Percentiles rank a stretch among this genome's conserved stretches.
Evolutionary conservation across 1,140 invertebrate species (phyloP).

Genomic region (Tetraneura akinire): DNA sequence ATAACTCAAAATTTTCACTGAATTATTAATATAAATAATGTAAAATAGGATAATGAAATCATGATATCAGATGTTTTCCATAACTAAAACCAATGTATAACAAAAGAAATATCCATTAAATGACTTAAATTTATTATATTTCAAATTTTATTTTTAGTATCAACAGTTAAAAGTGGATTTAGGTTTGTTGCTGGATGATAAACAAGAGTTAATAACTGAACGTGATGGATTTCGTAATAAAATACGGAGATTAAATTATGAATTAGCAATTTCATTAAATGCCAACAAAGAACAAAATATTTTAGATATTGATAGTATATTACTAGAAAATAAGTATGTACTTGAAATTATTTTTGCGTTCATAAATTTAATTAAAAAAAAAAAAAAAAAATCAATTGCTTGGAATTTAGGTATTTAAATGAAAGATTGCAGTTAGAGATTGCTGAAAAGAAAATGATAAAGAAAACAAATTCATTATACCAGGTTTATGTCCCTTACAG

Average conservation of each 20-base stretch:
- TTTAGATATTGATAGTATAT: conserved; percentile 74
- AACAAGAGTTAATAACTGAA: conserved; percentile 79
- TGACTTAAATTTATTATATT: too few relatives aligned
- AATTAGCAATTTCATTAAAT: conserved; percentile 74
- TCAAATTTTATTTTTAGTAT: conserved; percentile 56
- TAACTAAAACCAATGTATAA: too few relatives aligned
- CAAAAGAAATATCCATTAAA: too few relatives aligned
- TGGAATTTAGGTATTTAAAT: conserved; percentile 68
- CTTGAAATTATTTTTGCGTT: background rate
- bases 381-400: conserved; percentile 47
- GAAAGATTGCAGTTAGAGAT: conserved; percentile 77
- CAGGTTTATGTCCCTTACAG: conserved; percentile 62
- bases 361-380: conserved; percentile 30
- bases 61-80: too few relatives aligned
- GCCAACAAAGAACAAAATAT: conserved; percentile 65
- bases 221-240: conserved; percentile 84
- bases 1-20: too few relatives aligned
- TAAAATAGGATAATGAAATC: too few relatives aligned
- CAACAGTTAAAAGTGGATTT: conserved; percentile 73
- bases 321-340: conserved; percentile 74
- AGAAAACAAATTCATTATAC: conserved; percentile 71
- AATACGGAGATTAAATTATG: conserved; percentile 79
- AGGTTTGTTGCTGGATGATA: conserved; percentile 78
- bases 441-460: conserved; percentile 77
- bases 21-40: too few relatives aligned